A percentile compares a stretch with the other conserved stretches of the same genome.
phyloP scores from a whole-genome alignment of 2,797 vertebrate species.

The Avahi laniger region DNA sequence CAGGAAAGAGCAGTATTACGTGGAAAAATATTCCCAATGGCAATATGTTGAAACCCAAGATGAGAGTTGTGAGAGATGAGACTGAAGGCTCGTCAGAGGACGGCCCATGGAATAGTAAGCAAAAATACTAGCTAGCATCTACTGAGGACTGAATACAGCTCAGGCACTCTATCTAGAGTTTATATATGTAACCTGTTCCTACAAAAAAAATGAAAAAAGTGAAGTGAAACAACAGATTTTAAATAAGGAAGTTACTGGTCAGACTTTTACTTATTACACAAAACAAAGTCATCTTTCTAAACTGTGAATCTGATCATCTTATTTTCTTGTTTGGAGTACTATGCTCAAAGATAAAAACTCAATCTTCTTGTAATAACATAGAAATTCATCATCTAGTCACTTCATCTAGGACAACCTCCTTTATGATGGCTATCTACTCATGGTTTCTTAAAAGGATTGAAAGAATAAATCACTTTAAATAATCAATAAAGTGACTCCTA shows the following conservation, averaged over 20 bases:
- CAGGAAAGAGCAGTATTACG: neutral
- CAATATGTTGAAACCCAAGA: neutral
- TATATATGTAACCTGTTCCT: neutral
- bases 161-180: neutral
- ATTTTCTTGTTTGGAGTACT: neutral
- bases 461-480: neutral
- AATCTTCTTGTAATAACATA: neutral
- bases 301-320: neutral
- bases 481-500: neutral
- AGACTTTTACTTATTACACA: neutral
- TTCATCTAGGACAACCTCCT: neutral
- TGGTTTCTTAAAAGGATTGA: neutral
- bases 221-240: neutral
- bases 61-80: neutral
- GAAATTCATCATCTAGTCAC: neutral
- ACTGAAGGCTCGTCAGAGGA: neutral
- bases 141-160: neutral
- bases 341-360: neutral
- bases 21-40: neutral
- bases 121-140: neutral
- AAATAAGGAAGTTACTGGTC: neutral
- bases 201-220: neutral
- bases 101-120: neutral
- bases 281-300: neutral
- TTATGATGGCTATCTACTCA: neutral